phyloP scores from a whole-genome alignment of 2,797 vertebrate species.

The Onychomys arenicola region DNA sequence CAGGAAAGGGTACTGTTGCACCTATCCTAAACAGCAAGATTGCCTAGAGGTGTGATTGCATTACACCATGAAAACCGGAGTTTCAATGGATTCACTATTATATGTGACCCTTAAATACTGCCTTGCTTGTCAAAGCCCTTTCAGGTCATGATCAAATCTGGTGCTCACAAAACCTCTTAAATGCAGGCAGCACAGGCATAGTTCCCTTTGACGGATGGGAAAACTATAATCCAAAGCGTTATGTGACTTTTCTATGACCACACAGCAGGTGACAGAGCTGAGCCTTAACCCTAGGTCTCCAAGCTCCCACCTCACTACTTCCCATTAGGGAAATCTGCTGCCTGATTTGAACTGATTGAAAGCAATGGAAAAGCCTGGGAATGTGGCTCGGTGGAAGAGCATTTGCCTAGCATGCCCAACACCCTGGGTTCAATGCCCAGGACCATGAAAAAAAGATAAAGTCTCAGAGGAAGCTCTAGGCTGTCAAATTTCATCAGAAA shows the following conservation, averaged over 20 bases:
- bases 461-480: not conserved
- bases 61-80: not conserved
- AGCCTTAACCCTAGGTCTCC: not conserved
- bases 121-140: constrained; percentile 14
- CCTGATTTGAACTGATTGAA: not conserved
- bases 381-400: not conserved
- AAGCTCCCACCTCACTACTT: not conserved
- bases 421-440: not conserved
- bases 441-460: not conserved
- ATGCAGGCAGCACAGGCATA: not conserved
- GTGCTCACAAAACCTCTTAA: not conserved
- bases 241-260: not conserved
- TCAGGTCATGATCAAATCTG: not conserved
- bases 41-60: not conserved
- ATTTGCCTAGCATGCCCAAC: not conserved
- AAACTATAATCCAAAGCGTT: not conserved
- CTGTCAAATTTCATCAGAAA: not conserved
- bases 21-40: not conserved
- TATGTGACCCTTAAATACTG: constrained; percentile 26
- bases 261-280: not conserved
- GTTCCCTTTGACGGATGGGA: not conserved
- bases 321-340: not conserved
- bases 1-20: not conserved
- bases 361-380: not conserved
- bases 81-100: not conserved